Conservation (phyloP, 1,140 invertebrate genomes). For the Drosophila asahinai region DNA sequence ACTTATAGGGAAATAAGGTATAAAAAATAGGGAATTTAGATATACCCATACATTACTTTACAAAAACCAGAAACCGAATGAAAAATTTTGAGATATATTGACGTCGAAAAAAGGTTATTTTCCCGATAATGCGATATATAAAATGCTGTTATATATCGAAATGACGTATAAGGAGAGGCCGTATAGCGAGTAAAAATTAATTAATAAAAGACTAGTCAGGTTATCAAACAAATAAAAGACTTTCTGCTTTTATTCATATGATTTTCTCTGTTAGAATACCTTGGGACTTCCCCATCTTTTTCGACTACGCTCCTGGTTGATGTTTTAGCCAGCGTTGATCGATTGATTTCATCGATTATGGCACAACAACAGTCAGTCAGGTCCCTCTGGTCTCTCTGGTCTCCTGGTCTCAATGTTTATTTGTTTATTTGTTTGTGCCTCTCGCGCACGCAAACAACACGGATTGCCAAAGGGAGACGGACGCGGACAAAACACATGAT, state of each 20-base stretch:
- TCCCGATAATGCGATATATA: too few species aligned
- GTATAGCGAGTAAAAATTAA: too few species aligned
- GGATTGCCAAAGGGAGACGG: constrained; percentile 23
- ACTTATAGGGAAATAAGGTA: background rate
- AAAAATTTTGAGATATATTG: too few species aligned
- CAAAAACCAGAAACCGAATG: too few species aligned
- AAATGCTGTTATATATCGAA: too few species aligned
- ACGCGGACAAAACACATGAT: constrained; percentile 71
- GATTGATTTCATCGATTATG: constrained; percentile 83
- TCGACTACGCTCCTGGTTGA: constrained; percentile 26
- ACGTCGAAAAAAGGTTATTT: too few species aligned
- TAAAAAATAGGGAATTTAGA: background rate
- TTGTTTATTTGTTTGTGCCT: constrained; percentile 73
- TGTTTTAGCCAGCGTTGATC: constrained; percentile 54
- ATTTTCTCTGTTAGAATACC: too few species aligned
- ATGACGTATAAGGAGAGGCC: too few species aligned
- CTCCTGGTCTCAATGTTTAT: constrained; percentile 55
- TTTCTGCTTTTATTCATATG: background rate
- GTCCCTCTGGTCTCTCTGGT: constrained; percentile 27
- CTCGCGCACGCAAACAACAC: constrained; percentile 35
- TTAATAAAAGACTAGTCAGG: too few species aligned
- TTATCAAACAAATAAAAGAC: too few species aligned
- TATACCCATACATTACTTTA: background rate
- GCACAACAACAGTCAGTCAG: constrained; percentile 62
- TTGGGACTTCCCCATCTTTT: background rate